phyloP scores from a whole-genome alignment of 2,113 vertebrate species.

The Protomyctophum bolini region DNA sequence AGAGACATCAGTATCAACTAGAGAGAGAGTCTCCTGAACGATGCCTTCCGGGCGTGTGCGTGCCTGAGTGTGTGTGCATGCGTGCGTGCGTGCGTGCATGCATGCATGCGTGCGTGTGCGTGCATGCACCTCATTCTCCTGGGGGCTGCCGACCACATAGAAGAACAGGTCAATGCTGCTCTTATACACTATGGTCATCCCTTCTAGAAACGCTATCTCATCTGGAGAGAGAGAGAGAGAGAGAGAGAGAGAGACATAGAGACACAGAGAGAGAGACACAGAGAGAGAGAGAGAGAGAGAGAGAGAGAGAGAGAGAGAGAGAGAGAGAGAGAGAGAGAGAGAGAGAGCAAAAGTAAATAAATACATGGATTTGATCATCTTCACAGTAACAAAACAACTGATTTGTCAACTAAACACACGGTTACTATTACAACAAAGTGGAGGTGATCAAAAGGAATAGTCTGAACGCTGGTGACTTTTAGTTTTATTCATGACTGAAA shows the following conservation, averaged over 20 bases:
- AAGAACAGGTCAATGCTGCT: conserved; percentile 85
- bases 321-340: neutral
- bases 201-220: conserved; percentile 85
- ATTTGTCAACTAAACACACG: no score
- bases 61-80: neutral
- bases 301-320: neutral
- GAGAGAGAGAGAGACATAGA: neutral
- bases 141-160: conserved; percentile 85
- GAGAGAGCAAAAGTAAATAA: neutral
- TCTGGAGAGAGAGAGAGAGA: conserved; percentile 62
- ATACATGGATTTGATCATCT: no score
- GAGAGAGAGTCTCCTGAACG: neutral
- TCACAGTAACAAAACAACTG: no score
- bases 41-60: neutral
- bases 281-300: neutral
- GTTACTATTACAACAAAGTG: no score
- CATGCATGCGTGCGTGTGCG: no score
- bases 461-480: no score
- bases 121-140: conserved; percentile 85
- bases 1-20: no score
- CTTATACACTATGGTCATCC: conserved; percentile 86
- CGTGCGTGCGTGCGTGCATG: neutral
- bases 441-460: no score
- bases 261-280: conserved; percentile 2
- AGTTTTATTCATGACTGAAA: no score